Evolutionary conservation across 1,140 invertebrate genomes (phyloP).

Genomic region (Drosophila bocqueti): DNA sequence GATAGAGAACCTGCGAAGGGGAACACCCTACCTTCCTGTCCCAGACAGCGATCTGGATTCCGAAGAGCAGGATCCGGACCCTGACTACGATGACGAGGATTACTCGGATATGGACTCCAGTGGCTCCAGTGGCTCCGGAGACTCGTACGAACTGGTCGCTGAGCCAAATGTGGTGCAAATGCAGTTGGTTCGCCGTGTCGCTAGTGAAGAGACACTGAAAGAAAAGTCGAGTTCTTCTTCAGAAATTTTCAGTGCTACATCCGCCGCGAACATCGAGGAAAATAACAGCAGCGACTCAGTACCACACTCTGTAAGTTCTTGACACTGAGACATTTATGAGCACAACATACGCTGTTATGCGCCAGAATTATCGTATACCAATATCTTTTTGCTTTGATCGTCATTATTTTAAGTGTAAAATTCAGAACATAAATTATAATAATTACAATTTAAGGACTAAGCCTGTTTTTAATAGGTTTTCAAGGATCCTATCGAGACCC

Average conservation of each 20-base stretch:
- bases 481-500: slow-evolving; percentile 31
- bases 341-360: too few relatives aligned
- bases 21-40: slow-evolving; percentile 1
- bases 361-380: too few relatives aligned
- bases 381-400: too few relatives aligned
- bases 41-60: not conserved
- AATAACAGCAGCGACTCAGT: not conserved
- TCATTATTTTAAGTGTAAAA: too few relatives aligned
- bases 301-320: not conserved
- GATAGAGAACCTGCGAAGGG: slow-evolving; percentile 7
- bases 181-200: not conserved
- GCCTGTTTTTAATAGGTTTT: not conserved
- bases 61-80: slow-evolving; percentile 2
- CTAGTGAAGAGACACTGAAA: not conserved
- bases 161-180: not conserved
- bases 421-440: too few relatives aligned
- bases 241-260: slow-evolving; percentile 3
- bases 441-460: not conserved
- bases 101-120: not conserved
- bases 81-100: slow-evolving; percentile 1
- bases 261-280: too few relatives aligned
- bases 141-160: not conserved
- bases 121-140: too few relatives aligned
- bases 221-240: not conserved
- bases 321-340: too few relatives aligned